These are phyloP conservation scores for Mastacembelus armatus DNA, from an alignment of 2,797 vertebrate genomes.

Conservation along the genomic window DNA sequence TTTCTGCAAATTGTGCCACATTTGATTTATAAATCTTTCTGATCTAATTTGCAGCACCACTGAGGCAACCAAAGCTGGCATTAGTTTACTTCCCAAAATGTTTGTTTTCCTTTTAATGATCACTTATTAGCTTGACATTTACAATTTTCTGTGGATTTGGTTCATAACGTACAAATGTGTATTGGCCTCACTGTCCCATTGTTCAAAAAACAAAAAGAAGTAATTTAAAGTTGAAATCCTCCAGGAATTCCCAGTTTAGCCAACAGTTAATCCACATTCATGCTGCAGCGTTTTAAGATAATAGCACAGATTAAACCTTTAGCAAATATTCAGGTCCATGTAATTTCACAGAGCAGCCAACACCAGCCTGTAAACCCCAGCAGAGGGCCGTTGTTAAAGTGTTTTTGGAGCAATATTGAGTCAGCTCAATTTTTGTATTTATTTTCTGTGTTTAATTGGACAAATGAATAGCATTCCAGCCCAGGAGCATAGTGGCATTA, in stretches of 20 bases:
- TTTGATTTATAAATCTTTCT: conserved; percentile 38
- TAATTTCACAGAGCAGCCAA: conserved; percentile 39
- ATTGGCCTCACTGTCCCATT: not conserved
- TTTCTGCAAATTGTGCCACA: conserved; percentile 23
- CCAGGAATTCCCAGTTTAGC: conserved; percentile 15
- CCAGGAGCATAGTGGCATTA: conserved; percentile 78
- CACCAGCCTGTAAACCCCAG: conserved; percentile 55
- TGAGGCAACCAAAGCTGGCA: not conserved
- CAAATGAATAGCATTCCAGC: conserved; percentile 76
- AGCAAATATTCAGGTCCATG: conserved; percentile 40
- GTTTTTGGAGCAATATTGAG: conserved; percentile 57
- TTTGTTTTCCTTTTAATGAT: conserved; percentile 6
- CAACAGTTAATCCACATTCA: conserved; percentile 50
- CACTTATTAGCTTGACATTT: conserved; percentile 3
- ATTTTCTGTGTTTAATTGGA: conserved; percentile 82
- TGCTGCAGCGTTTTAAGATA: conserved; percentile 46
- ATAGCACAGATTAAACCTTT: conserved; percentile 57
- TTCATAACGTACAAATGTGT: not conserved
- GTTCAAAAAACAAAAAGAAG: not conserved
- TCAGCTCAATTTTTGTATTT: conserved; percentile 69
- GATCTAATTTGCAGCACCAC: not conserved
- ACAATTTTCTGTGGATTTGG: not conserved
- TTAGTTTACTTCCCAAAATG: not conserved
- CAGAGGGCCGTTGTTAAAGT: conserved; percentile 44
- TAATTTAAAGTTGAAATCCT: conserved; percentile 1